Evolutionary conservation across 2,888 invertebrate genomes (phyloP), one percentile per base, ranked within the genome.

Genomic region (Muscina levida): DNA sequence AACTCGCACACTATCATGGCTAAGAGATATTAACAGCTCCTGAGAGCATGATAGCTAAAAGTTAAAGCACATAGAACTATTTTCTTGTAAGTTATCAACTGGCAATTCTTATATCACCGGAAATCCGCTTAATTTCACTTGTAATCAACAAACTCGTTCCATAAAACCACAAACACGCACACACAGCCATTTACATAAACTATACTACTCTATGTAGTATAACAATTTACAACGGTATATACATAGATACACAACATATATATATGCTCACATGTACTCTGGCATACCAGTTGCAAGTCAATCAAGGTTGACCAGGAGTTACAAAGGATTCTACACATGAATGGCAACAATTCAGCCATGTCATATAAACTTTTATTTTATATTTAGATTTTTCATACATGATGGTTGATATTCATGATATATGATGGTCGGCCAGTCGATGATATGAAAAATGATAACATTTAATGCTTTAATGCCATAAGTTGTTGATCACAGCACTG

Each of bases 101-200:
- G 70, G 44, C 71, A 71, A 72, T 72, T 77, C 72, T 77, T 81
- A 65, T 77, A 75, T 81, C 81, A 81, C 81, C 81, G 81, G 81
- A 81, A 77, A 81, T 81, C 81, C 81, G 77, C 68, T 81, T 77
- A 75, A 77, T 75, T 77, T 72, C 81, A 72, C 77, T 77, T 17
- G 62, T 65, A 81, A 81, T 77, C 77, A 75, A 74, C 53, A 81
- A 77, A 72, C 72, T 62, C 71, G 62, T 62, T 62, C 42, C 11
- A 31, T 53, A 53, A 22, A 10, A 10, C 44, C 44, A 70, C 67
- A 68, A 56, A 56, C 37, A 67, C 48, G 46, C 31, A 42, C 1
- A 46, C 8, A 8, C 39, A 57, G 57, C 62, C 1, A 13, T 19
- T 13, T 56, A 19, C 22, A 53, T 48, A 56, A 3, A 31, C 31